phyloP scores from a whole-genome alignment of 2,113 vertebrate genomes.

The Rutilus rutilus region DNA sequence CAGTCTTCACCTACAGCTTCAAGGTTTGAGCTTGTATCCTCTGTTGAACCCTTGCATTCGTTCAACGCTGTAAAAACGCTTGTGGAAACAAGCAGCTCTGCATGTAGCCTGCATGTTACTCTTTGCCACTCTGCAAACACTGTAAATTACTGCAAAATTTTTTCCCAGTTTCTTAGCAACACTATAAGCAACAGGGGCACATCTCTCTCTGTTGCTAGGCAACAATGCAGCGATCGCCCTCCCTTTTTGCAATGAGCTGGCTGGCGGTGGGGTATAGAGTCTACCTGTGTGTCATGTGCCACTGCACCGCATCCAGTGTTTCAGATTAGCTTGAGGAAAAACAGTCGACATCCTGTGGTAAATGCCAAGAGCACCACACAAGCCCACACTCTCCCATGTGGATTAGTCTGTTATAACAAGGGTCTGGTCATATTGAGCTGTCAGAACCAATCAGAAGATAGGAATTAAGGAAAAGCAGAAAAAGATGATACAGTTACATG shows the following conservation, averaged over 20 bases:
- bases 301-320: conserved; percentile 24
- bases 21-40: conserved; percentile 9
- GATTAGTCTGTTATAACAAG: conserved; percentile 47
- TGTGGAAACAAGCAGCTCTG: conserved; percentile 7
- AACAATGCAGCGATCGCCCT: conserved; percentile 69
- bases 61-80: background rate
- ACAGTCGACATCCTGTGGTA: background rate
- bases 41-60: conserved; percentile 31
- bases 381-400: background rate
- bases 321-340: conserved; percentile 38
- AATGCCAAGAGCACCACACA: background rate
- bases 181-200: conserved; percentile 55
- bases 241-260: conserved; percentile 38
- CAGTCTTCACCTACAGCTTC: background rate
- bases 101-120: conserved; percentile 21
- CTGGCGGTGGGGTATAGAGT: conserved; percentile 39
- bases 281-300: conserved; percentile 38
- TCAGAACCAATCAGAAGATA: conserved; percentile 46
- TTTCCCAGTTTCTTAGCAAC: conserved; percentile 57
- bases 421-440: conserved; percentile 50
- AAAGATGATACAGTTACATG: conserved; percentile 27
- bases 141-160: conserved; percentile 47
- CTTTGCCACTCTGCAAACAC: conserved; percentile 27
- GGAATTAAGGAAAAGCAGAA: conserved; percentile 23
- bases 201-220: conserved; percentile 72